Base-by-base conservation (phyloP, 2,113 vertebrate genomes). In the Oxyruncus cristatus region DNA sequence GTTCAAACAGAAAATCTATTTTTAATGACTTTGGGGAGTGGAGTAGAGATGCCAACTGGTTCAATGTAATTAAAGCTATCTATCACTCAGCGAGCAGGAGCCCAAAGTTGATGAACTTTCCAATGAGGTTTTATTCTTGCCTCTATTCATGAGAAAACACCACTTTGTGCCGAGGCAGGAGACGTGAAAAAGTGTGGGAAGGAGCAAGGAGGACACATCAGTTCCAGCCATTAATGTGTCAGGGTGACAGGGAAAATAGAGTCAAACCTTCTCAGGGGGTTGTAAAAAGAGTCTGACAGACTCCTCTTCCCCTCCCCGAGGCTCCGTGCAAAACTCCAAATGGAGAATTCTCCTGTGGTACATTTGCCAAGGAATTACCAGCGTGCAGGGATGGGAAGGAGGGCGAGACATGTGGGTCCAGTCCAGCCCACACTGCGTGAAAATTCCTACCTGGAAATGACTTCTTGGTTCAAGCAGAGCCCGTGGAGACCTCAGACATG, bases 11-110 rank as follows among this genome's bases (percentile, higher is more conserved):
- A 95, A 98, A 98, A 99, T 99, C 98, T 98, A 98, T 99, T 98
- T 99, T 99, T 99, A 99, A 99, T 99, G 98, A 98, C 98, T 98
- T 97, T 96, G 94, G 97, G 96, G 97, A 98, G 95, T 95, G 97
- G 95, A 97, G 98, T 95, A 96, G 97, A 97, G 97, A 95, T 93
- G 97, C 96, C 97, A 98, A 98, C 98, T 96, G 98, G 98, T 97
- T 98, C 98, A 90, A 89, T 98, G 98, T 98, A 98, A 99, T 99
- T 99, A 99, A 99, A 98, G 95, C 97, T 98, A 99, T 99, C 98
- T 98, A 99, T 99, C 99, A 99, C 96, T 97, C 96, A 66, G 65
- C 47, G 91, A 97, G 95, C 93, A 95, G 96, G 87, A 97, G 93
- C 96, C 89, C 93, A 97, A 96, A 97, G 96, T 96, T 97, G 97